phyloP scores from a whole-genome alignment of 2,113 vertebrate species.

The Catharus minimus region DNA sequence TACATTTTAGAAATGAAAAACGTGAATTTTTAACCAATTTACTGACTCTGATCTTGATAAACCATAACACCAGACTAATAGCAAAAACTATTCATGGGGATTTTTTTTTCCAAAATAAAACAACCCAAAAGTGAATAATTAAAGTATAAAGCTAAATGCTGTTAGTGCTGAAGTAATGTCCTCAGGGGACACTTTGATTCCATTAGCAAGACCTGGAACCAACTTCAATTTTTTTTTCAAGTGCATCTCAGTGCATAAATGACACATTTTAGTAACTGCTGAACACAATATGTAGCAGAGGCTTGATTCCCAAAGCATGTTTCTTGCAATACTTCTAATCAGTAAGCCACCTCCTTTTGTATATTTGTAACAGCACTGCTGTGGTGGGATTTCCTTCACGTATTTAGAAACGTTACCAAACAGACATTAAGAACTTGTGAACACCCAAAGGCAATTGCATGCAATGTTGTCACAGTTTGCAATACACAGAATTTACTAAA shows the following conservation, averaged over 20 bases:
- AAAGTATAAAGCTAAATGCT: neutral
- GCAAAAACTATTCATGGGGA: neutral
- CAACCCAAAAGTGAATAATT: neutral
- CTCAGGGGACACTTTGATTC: conserved; percentile 1
- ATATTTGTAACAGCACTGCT: neutral
- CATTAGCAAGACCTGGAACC: neutral
- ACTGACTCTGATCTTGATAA: neutral
- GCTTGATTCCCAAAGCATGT: neutral
- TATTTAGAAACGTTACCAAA: conserved; percentile 26
- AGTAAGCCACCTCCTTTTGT: neutral
- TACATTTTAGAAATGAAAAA: conserved; percentile 59
- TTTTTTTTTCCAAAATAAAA: conserved; percentile 14
- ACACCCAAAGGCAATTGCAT: conserved; percentile 11
- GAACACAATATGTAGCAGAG: neutral
- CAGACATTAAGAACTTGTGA: neutral
- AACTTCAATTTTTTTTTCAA: neutral
- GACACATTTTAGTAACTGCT: neutral
- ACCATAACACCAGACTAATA: neutral
- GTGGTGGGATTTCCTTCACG: neutral
- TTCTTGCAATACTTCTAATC: neutral
- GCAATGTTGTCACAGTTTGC: neutral
- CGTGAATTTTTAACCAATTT: conserved; percentile 11
- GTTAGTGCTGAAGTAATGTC: conserved; percentile 6
- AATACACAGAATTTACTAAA: neutral
- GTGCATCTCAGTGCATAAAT: neutral